phyloP scores from a whole-genome alignment of 2,888 invertebrate species.

The Conistra vaccinii region DNA sequence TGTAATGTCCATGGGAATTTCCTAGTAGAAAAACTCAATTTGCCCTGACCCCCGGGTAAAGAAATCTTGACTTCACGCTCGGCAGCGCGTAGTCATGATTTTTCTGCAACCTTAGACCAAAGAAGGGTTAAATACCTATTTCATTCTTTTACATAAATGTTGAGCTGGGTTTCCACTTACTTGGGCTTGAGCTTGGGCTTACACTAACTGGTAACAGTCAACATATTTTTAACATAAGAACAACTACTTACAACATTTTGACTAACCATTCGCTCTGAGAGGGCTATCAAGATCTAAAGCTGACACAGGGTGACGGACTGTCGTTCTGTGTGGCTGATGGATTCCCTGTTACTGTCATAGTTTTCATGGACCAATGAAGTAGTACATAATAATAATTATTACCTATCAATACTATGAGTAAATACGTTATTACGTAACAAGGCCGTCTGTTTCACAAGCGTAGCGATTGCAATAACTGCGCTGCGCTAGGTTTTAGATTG shows the following conservation, averaged over 20 bases:
- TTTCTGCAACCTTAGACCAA: slow-evolving; percentile 36
- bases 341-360: not conserved
- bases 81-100: slow-evolving; percentile 27
- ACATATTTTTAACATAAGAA: not conserved
- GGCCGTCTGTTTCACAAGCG: slow-evolving; percentile 54
- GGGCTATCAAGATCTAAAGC: too few species aligned
- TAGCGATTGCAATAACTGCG: slow-evolving; percentile 42
- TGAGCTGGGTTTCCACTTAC: too few species aligned
- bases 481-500: slow-evolving; percentile 38
- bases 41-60: slow-evolving; percentile 32
- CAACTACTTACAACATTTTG: not conserved
- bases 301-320: not conserved
- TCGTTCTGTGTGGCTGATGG: not conserved
- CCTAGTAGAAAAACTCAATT: slow-evolving; percentile 54
- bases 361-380: slow-evolving; percentile 34
- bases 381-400: slow-evolving; percentile 48
- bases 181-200: too few species aligned
- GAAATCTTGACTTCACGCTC: slow-evolving; percentile 45
- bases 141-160: not conserved
- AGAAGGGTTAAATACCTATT: slow-evolving; percentile 30
- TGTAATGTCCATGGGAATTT: slow-evolving; percentile 52
- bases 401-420: slow-evolving; percentile 60
- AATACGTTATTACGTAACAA: slow-evolving; percentile 59
- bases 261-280: not conserved
- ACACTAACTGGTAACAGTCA: too few species aligned